These are phyloP conservation scores for Spilosoma lubricipeda DNA, from an alignment of 2,888 invertebrate species.

Conservation along the genomic window DNA sequence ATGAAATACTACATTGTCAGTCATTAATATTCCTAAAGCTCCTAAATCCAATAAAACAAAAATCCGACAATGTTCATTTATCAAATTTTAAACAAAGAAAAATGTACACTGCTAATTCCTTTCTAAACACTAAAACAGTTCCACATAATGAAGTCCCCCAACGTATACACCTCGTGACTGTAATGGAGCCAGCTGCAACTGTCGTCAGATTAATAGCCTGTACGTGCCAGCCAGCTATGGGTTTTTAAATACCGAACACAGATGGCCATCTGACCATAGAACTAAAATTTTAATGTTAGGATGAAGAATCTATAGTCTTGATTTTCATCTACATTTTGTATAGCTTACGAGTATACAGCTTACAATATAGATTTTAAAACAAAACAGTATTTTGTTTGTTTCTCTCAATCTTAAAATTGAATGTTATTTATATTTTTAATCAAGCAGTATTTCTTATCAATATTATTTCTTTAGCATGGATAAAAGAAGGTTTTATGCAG, in stretches of 20 bases:
- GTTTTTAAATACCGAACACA: constrained; percentile 52
- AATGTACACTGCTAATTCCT: background rate
- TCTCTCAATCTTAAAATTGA: background rate
- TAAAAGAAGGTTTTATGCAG: background rate
- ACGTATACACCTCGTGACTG: constrained; percentile 47
- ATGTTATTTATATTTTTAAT: background rate
- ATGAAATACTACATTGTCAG: background rate
- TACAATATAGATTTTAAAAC: background rate
- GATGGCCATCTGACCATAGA: constrained; percentile 22
- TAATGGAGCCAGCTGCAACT: constrained; percentile 66
- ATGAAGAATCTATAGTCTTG: background rate
- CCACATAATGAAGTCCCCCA: constrained; percentile 52
- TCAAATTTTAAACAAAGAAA: background rate
- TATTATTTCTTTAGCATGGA: background rate
- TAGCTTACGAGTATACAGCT: background rate
- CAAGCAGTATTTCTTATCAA: background rate
- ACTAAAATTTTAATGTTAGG: constrained; percentile 8
- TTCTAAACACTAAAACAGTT: background rate
- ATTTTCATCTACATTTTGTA: background rate
- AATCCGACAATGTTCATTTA: background rate
- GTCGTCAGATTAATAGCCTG: constrained; percentile 67
- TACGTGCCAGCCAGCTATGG: constrained; percentile 58
- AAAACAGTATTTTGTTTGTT: background rate
- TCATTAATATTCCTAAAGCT: background rate
- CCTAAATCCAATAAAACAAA: background rate